A percentile compares a stretch with the other conserved stretches of the same genome.
phyloP scores from a whole-genome alignment of 1,140 invertebrate genomes.

The Streblospio benedicti region DNA sequence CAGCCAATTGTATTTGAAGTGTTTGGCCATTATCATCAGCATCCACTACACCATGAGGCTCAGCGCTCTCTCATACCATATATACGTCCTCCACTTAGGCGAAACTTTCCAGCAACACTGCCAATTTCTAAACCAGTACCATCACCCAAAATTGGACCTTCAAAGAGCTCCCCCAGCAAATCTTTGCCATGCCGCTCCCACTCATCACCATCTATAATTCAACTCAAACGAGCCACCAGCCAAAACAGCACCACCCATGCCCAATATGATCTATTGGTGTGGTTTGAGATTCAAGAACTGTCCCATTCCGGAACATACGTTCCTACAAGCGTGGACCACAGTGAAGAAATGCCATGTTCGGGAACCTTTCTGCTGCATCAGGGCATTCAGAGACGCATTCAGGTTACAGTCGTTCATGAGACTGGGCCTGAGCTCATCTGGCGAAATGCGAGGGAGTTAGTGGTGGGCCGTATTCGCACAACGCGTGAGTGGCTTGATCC shows the following conservation, averaged over 20 bases:
- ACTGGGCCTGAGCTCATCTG: slow-evolving; percentile 79
- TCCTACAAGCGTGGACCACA: slow-evolving; percentile 91
- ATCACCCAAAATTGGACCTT: slow-evolving; percentile 64
- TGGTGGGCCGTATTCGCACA: slow-evolving; percentile 86
- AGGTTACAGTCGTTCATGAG: slow-evolving; percentile 95
- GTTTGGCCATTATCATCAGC: slow-evolving; percentile 95
- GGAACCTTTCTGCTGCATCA: slow-evolving; percentile 90
- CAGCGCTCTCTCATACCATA: slow-evolving; percentile 27
- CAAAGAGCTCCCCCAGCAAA: too few relatives aligned
- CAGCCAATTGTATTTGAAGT: slow-evolving; percentile 98
- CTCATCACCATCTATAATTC: too few relatives aligned
- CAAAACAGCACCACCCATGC: slow-evolving; percentile 66
- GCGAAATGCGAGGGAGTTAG: slow-evolving; percentile 85
- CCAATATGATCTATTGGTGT: slow-evolving; percentile 93
- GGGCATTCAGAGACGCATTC: slow-evolving; percentile 88
- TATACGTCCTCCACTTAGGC: slow-evolving; percentile 68
- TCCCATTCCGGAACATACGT: slow-evolving; percentile 81
- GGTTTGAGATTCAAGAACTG: slow-evolving; percentile 99
- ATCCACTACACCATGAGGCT: slow-evolving; percentile 51
- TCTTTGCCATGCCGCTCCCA: too few relatives aligned
- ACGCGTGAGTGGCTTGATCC: slow-evolving; percentile 68
- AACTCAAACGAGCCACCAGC: too few relatives aligned
- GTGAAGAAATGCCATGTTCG: slow-evolving; percentile 89
- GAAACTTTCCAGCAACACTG: slow-evolving; percentile 84
- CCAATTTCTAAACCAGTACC: slow-evolving; percentile 90